A percentile compares a stretch with the other conserved stretches of the same genome.
Conservation (phyloP, 1,140 invertebrate species). For the Euschistus heros region DNA sequence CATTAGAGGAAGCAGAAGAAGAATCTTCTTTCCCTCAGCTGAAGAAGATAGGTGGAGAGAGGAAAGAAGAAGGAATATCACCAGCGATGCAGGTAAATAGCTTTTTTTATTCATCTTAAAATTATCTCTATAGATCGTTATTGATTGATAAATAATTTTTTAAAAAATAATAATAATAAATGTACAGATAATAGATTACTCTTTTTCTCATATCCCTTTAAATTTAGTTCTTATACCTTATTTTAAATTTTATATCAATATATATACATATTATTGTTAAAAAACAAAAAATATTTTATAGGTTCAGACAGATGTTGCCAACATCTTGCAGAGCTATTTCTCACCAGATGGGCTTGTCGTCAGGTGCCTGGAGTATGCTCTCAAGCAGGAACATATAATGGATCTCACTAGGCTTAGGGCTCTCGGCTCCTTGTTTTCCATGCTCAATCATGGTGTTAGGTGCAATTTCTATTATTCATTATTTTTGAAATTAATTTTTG, state of each 20-base stretch:
- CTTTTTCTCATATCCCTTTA: no score
- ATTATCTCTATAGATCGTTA: neutral
- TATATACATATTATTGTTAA: no score
- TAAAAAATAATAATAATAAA: no score
- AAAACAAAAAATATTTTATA: conserved; percentile 32
- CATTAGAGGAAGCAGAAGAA: conserved; percentile 86
- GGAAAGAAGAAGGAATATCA: conserved; percentile 64
- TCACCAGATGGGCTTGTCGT: conserved; percentile 86
- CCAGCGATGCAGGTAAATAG: conserved; percentile 57
- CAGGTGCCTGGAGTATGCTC: conserved; percentile 80
- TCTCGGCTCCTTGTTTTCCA: conserved; percentile 90
- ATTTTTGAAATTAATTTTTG: neutral
- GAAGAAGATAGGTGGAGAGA: conserved; percentile 37
- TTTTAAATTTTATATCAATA: no score
- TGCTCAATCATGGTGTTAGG: conserved; percentile 88
- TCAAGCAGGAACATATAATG: conserved; percentile 95
- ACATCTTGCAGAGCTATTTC: conserved; percentile 75
- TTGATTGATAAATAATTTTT: neutral
- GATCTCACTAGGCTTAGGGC: conserved; percentile 93
- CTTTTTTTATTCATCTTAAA: neutral
- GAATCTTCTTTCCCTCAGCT: conserved; percentile 39
- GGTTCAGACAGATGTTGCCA: conserved; percentile 81
- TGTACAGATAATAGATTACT: no score
- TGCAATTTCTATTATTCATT: conserved; percentile 32
- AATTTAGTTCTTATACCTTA: no score